Evolutionary conservation across 2,113 vertebrate species (phyloP).

Genomic region (Myrmecobius fasciatus): DNA sequence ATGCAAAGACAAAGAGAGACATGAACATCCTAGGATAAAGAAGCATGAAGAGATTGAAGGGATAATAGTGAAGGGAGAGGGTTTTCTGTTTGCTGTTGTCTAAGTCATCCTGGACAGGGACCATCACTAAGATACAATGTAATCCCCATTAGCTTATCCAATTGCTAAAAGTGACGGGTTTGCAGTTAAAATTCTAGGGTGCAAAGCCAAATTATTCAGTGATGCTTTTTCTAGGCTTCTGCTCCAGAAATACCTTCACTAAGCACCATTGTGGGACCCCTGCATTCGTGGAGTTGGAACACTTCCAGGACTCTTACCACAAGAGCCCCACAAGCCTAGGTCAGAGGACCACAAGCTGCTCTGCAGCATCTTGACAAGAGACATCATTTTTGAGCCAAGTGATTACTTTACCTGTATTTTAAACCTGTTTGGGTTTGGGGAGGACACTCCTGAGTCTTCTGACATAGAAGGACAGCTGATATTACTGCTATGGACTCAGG

Average conservation of each 20-base stretch:
- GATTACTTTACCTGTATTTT: background rate
- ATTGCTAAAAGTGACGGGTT: background rate
- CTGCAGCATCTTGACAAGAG: background rate
- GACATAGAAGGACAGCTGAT: background rate
- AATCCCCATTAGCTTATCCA: background rate
- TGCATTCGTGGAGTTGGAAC: background rate
- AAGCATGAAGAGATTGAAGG: background rate
- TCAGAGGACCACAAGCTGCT: background rate
- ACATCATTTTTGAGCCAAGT: background rate
- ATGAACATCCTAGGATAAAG: background rate
- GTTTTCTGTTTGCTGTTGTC: background rate
- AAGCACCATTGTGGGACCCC: background rate
- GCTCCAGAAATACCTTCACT: background rate
- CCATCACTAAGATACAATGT: background rate
- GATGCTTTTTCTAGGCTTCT: background rate
- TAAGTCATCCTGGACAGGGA: background rate
- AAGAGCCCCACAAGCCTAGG: background rate
- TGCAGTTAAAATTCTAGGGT: background rate
- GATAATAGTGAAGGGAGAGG: background rate
- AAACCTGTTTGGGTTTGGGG: background rate
- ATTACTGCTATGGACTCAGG: background rate
- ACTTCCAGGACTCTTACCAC: background rate
- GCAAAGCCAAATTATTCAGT: background rate
- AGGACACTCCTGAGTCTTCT: background rate
- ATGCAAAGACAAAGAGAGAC: background rate